Base-by-base conservation (phyloP, 2,797 vertebrate species). In the Acrossocheilus fasciatus region DNA sequence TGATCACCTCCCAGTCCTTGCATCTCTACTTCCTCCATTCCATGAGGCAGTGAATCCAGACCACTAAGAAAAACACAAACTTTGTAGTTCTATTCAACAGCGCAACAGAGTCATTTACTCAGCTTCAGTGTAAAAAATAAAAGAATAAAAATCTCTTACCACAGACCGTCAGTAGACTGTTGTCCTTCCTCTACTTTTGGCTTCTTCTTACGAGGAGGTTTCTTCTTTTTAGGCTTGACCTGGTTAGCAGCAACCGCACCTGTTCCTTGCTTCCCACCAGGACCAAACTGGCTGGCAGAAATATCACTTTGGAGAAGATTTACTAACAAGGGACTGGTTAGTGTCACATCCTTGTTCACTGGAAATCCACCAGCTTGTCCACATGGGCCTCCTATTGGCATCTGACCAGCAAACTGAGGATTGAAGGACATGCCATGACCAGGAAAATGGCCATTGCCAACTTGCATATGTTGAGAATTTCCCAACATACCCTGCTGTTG, bases 231-330 rank as follows among this genome's bases (percentile, higher is more conserved):
- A 30, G 97, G 97, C 94, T 99, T 99, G 90, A 95, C 96, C 91
- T 94, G 93, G 90, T 95, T 98, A 81, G 93, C 85, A 52, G 87
- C 89, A 79, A 45, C 95, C 57, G 94, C 97, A 23, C 93, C 94
- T 43, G 95, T 82, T 87, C 96, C 98, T 89, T 98, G 98, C 91
- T 99, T 99, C 93, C 94, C 98, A 92, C 97, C 98, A 85, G 98
- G 97, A 72, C 98, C 98, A 92, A 99, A 99, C 94, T 99, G 98
- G 90, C 97, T 97, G 15, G 98, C 97, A 72, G 98, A 98, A 92
- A 99, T 99, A 90, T 99, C 98, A 34, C 98, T 99, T 91, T 99
- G 98, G n/a, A 99, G 94, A 86, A 99, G 95, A 93, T 99, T 99
- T 89, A 99, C 98, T 89, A 99, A 94, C 81, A 99, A 94, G 0